Base-by-base conservation (phyloP, 2,888 invertebrate species). In the Hyposoter dolosus region DNA sequence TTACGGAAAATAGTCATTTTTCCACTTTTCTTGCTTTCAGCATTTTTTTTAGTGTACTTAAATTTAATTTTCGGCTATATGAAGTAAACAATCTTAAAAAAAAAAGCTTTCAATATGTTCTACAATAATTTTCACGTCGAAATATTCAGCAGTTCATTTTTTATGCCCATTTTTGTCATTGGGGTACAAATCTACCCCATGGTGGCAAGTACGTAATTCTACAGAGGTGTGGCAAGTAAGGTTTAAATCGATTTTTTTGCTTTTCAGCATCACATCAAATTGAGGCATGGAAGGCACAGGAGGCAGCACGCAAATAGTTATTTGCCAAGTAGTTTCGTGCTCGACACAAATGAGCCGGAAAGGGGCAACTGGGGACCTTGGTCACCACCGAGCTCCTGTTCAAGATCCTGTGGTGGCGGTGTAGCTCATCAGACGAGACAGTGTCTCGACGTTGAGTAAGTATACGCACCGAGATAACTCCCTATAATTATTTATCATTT, bases 361-460 rank as follows among this genome's bases (percentile, higher is more conserved):
- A 95, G 95, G 12, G 96, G 96, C 17, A 96, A 95, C 84, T 98
- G 98, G 98, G 96, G 97, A 5, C 96, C 97, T 10, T 99, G 99
- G 98, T 97, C 97, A 15, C 95, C 96, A 63, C 97, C 97, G 75
- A 96, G 97, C 40, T 95, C 97, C 79, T 99, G 99, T 94, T 98
- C 98, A 5, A 95, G 98, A 87, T 96, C 97, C 28, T 99, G 99
- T 93, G 99, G 99, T 0, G 98, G 98, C 17, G 99, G 99, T 77
- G 98, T 99, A 32, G 96, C 98, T 87, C 96, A 96, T 91, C 98
- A 98, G 94, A 96, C 96, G 83, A 96, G 99, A 91, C 96, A 96
- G 93, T 98, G 98, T 94, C 94, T 95, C 83, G 95, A 96, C 90
- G 88, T 95, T 90, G 95, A 95, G 97, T 97, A 93, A 95, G 95